Evolutionary conservation across 2,888 invertebrate species (phyloP).

Genomic region (Tenthredo notha): DNA sequence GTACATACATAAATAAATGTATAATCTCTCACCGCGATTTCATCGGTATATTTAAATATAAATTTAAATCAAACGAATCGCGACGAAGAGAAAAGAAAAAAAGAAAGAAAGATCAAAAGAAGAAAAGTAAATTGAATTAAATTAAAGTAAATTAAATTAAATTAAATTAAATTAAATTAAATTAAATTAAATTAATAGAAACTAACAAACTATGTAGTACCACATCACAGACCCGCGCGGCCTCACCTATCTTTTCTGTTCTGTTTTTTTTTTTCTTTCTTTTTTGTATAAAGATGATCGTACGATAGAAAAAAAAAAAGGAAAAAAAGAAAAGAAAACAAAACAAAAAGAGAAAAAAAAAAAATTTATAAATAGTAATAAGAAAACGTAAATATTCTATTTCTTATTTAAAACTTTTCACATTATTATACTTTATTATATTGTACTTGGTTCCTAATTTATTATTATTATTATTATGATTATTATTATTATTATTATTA

Average conservation of each 20-base stretch:
- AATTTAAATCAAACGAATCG: neutral
- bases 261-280: neutral
- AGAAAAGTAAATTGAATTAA: neutral
- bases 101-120: neutral
- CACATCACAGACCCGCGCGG: conserved; percentile 12
- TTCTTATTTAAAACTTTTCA: conserved; percentile 74
- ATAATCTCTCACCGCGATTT: neutral
- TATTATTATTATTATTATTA: conserved; percentile 52
- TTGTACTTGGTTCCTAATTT: conserved; percentile 78
- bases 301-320: neutral
- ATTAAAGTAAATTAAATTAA: neutral
- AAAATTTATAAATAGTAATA: conserved; percentile 65
- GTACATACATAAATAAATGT: neutral
- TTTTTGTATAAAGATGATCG: conserved; percentile 25
- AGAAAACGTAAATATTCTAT: conserved; percentile 64
- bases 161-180: neutral
- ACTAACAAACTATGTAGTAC: conserved; percentile 8
- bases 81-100: neutral
- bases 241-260: neutral
- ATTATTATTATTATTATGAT: conserved; percentile 65
- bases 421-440: conserved; percentile 72
- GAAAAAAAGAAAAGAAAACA: conserved; percentile 58
- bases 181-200: neutral
- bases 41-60: conserved; percentile 35
- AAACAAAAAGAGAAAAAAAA: conserved; percentile 37